phyloP scores from a whole-genome alignment of 2,113 vertebrate species.

The Monopterus albus region DNA sequence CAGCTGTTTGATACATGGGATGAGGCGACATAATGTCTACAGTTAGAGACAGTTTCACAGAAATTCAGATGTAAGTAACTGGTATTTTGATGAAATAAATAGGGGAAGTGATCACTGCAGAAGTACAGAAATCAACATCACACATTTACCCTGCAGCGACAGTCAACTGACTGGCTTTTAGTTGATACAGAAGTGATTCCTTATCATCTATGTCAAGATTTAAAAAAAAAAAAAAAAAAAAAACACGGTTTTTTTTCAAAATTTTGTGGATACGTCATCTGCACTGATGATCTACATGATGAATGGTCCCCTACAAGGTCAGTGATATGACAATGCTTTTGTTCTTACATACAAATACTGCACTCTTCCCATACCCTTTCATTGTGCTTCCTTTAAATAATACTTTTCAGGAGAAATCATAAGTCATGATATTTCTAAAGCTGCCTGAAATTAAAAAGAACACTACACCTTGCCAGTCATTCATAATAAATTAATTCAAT shows the following conservation, averaged over 20 bases:
- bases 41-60: conserved; percentile 69
- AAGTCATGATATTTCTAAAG: conserved; percentile 73
- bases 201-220: conserved; percentile 13
- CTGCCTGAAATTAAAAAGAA: conserved; percentile 85
- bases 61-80: conserved; percentile 66
- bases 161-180: conserved; percentile 33
- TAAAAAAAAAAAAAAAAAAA: conserved; percentile 12
- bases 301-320: conserved; percentile 49
- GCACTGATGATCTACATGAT: conserved; percentile 8
- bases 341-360: conserved; percentile 64
- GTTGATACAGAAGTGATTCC: conserved; percentile 38
- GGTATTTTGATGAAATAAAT: conserved; percentile 50
- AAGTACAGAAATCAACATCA: conserved; percentile 31
- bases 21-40: conserved; percentile 63
- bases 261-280: too few relatives aligned
- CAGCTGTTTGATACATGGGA: conserved; percentile 56
- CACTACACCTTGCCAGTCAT: conserved; percentile 85
- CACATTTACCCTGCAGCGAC: conserved; percentile 54
- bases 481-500: conserved; percentile 93
- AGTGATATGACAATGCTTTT: conserved; percentile 56
- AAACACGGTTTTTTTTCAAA: too few relatives aligned
- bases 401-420: conserved; percentile 64
- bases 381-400: conserved; percentile 77
- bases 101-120: conserved; percentile 43
- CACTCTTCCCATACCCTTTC: conserved; percentile 48